Base-by-base conservation (phyloP, 2,888 invertebrate genomes). In the Lissonota sp. region DNA sequence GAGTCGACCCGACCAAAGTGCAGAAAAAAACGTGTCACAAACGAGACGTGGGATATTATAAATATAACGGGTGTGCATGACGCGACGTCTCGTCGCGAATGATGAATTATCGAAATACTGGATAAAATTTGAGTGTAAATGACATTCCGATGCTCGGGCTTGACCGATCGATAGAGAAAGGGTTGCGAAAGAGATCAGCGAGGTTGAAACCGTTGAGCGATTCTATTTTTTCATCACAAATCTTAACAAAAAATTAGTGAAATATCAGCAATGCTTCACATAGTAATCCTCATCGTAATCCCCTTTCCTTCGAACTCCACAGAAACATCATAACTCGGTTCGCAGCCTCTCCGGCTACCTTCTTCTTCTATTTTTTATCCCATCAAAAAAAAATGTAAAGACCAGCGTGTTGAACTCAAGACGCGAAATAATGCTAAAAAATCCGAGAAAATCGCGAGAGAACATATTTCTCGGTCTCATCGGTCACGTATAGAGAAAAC, bases 61-160 rank as follows among this genome's bases (percentile, higher is more conserved):
- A 42, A 57, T 60, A 76, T 81, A 44, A 81, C 80, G 76, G 40
- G 42, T 82, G 72, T 73, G 63, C 26, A 26, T 26, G 26, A 26
- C 1, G 26, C 26, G 26, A 26, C 26, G 26, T 79, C 57, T 26
- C 79, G 46, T 40, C 49, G 70, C 55, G 79, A 71, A 69, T 39
- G 78, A 80, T 80, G 84, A 84, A 86, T 86, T 83, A 80, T 79
- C 80, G 67, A 80, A 84, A 85, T 87, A 87, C 81, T 86, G 60
- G 86, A 86, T 84, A 83, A 84, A 84, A 86, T 80, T 84, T 64
- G 71, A 81, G 82, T 78, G 58, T n/a, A 12, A 69, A 80, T 72
- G 72, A 67, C 40, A 14, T 71, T 55, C 63, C 73, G 80, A 79
- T 79, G 76, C 69, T 81, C 58, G 46, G 46, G 6, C 62, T 71